phyloP scores from a whole-genome alignment of 2,113 vertebrate species.

The Excalfactoria chinensis region DNA sequence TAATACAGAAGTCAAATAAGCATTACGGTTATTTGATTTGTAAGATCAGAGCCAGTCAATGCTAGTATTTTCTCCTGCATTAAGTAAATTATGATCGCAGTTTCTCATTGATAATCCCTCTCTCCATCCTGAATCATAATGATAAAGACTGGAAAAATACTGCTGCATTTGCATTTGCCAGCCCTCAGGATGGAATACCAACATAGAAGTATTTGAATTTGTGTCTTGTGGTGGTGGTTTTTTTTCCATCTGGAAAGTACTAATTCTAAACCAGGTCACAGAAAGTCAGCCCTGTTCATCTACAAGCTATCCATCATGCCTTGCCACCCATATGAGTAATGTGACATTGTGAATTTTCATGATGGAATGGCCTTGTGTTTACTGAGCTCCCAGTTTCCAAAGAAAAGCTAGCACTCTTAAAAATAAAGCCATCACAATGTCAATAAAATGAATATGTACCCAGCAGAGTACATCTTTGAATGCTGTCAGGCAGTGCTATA shows the following conservation, averaged over 20 bases:
- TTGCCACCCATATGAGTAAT: neutral
- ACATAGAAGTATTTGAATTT: neutral
- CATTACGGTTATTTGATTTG: neutral
- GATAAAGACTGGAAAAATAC: neutral
- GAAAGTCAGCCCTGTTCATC: neutral
- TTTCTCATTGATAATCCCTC: neutral
- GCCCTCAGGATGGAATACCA: neutral
- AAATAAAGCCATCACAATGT: neutral
- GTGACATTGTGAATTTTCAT: neutral
- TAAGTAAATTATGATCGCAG: neutral
- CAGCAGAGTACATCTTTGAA: accelerated
- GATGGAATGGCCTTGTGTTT: neutral
- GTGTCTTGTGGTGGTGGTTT: neutral
- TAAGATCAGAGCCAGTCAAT: neutral
- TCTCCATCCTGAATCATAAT: neutral
- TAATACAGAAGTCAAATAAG: neutral
- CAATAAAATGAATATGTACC: neutral
- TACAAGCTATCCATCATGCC: accelerated
- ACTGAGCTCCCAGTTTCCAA: neutral
- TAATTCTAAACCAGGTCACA: neutral
- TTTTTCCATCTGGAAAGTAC: neutral
- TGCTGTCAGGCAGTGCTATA: neutral
- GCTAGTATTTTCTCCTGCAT: neutral
- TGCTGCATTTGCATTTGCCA: neutral
- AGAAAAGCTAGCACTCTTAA: neutral